Percentiles rank a stretch among this genome's conserved stretches.
Conservation (phyloP, 2,888 invertebrate species). For the Thymelicus lineola region DNA sequence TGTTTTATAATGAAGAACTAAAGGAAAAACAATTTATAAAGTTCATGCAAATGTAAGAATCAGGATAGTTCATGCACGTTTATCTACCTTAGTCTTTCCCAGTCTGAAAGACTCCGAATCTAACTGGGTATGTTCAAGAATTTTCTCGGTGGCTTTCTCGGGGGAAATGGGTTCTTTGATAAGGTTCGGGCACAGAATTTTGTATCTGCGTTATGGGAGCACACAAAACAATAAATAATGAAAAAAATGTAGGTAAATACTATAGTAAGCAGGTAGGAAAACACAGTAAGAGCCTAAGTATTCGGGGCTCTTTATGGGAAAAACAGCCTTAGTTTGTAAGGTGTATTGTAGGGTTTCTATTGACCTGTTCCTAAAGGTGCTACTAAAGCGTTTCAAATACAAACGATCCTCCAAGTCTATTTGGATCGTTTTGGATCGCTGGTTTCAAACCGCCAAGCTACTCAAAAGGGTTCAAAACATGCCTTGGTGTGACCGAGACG, state of each 20-base stretch:
- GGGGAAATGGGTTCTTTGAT: constrained; percentile 90
- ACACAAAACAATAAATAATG: constrained; percentile 69
- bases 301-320: constrained; percentile 65
- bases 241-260: constrained; percentile 52
- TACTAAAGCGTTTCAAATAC: constrained; percentile 64
- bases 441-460: constrained; percentile 68
- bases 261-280: constrained; percentile 51
- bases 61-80: constrained; percentile 43
- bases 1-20: constrained; percentile 36
- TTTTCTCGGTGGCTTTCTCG: constrained; percentile 92
- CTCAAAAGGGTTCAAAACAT: constrained; percentile 83
- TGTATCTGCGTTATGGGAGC: constrained; percentile 93
- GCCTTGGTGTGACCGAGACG: constrained; percentile 99
- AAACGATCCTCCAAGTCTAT: constrained; percentile 57
- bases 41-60: constrained; percentile 39
- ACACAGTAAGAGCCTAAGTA: constrained; percentile 68
- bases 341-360: constrained; percentile 48
- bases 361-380: constrained; percentile 68
- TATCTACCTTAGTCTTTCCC: constrained; percentile 97
- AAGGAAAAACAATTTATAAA: constrained; percentile 33
- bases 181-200: constrained; percentile 98
- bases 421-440: constrained; percentile 52
- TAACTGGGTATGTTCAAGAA: constrained; percentile 93
- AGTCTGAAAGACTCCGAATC: constrained; percentile 97
- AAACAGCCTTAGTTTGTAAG: constrained; percentile 56